Conservation (phyloP, 2,888 invertebrate species). For the Dasysyrphus tricinctus region DNA sequence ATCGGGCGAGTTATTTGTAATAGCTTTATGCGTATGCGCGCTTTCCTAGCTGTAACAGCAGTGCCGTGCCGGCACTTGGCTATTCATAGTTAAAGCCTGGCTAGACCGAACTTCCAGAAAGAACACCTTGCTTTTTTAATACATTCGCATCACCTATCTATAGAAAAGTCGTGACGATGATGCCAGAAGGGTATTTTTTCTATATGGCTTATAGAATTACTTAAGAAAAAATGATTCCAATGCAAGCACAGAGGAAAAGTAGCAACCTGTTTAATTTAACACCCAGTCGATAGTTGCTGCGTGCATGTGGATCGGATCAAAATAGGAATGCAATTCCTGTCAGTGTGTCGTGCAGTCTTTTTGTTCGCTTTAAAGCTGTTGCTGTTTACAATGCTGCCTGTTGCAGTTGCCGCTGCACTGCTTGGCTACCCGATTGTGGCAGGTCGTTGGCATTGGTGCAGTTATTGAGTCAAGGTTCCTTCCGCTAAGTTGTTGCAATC, state of each 20-base stretch:
- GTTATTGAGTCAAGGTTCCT: constrained; percentile 83
- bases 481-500: constrained; percentile 79
- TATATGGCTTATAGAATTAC: neutral
- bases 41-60: constrained; percentile 31
- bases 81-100: constrained; percentile 37
- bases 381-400: constrained; percentile 22
- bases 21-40: constrained; percentile 42
- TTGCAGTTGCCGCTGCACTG: constrained; percentile 39
- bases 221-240: constrained; percentile 35
- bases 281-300: constrained; percentile 36
- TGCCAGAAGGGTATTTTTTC: constrained; percentile 57
- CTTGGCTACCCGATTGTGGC: constrained; percentile 75
- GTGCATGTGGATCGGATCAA: constrained; percentile 44
- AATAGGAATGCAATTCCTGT: constrained; percentile 61
- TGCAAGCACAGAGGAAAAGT: constrained; percentile 15
- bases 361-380: constrained; percentile 33
- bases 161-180: constrained; percentile 51
- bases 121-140: constrained; percentile 27
- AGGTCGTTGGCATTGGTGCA: constrained; percentile 83
- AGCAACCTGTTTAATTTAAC: constrained; percentile 44
- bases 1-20: constrained; percentile 37
- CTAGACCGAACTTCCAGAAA: constrained; percentile 53
- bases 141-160: neutral
- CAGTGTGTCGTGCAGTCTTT: constrained; percentile 57
- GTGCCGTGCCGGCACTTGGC: constrained; percentile 43